Evolutionary conservation across 2,113 vertebrate species (phyloP).

Genomic region (Laticauda laticaudata): DNA sequence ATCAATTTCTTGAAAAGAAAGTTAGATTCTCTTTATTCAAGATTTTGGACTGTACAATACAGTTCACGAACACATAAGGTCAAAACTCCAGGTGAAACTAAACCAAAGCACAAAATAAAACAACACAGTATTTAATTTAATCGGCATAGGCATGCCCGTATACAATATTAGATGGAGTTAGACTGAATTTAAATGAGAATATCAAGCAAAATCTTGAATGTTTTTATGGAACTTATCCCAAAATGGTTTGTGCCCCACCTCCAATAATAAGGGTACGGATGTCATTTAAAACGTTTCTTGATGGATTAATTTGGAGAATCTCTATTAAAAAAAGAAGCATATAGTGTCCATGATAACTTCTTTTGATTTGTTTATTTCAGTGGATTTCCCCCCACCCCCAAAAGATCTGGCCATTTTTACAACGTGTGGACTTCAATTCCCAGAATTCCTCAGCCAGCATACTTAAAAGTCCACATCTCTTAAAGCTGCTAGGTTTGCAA

Average conservation of each 20-base stretch:
- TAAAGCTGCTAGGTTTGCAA: background rate
- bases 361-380: background rate
- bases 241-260: background rate
- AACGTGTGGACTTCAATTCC: background rate
- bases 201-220: background rate
- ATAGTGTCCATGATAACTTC: background rate
- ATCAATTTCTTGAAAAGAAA: background rate
- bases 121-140: background rate
- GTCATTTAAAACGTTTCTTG: background rate
- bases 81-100: background rate
- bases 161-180: background rate
- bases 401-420: background rate
- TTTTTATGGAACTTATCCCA: background rate
- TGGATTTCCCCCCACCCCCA: accelerated
- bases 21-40: background rate
- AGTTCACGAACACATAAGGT: background rate
- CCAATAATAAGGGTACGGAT: background rate
- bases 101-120: background rate
- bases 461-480: background rate
- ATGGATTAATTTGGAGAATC: background rate
- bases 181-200: background rate
- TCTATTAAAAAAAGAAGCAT: background rate
- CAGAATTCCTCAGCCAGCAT: background rate
- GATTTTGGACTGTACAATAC: background rate
- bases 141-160: background rate